Conservation (phyloP, 2,888 invertebrate genomes). For the Erebia ligea region DNA sequence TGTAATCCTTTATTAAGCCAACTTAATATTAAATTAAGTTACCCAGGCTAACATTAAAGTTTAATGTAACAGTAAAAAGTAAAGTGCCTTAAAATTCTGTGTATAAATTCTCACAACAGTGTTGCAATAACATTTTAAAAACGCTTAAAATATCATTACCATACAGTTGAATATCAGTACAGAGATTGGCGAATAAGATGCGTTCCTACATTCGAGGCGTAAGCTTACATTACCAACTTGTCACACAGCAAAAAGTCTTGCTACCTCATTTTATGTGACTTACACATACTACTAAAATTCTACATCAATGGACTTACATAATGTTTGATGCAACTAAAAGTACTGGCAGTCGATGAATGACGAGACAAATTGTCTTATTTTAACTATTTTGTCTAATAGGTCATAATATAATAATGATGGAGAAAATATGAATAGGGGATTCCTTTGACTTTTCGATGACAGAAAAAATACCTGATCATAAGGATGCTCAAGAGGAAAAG, state of each 20-base stretch:
- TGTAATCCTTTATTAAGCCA: no score
- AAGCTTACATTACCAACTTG: neutral
- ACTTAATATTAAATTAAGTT: neutral
- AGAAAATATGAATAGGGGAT: no score
- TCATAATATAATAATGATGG: no score
- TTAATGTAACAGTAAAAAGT: conserved; percentile 14
- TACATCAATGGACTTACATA: no score
- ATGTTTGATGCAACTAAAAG: neutral
- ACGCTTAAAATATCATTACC: conserved; percentile 31
- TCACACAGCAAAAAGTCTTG: neutral
- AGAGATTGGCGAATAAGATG: conserved; percentile 28
- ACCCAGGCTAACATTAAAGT: conserved; percentile 4
- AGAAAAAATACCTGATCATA: no score
- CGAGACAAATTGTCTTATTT: no score
- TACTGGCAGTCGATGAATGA: no score
- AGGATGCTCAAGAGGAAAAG: no score
- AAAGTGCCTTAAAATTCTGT: conserved; percentile 10
- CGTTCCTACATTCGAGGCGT: conserved; percentile 47
- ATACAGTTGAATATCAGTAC: conserved; percentile 28
- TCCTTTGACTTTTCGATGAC: no score
- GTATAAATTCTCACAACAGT: conserved; percentile 18
- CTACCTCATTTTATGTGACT: neutral
- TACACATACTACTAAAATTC: no score
- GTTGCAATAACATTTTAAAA: conserved; percentile 25
- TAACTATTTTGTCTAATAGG: no score